phyloP scores from a whole-genome alignment of 2,888 invertebrate species.

The Mellilla xanthometata region DNA sequence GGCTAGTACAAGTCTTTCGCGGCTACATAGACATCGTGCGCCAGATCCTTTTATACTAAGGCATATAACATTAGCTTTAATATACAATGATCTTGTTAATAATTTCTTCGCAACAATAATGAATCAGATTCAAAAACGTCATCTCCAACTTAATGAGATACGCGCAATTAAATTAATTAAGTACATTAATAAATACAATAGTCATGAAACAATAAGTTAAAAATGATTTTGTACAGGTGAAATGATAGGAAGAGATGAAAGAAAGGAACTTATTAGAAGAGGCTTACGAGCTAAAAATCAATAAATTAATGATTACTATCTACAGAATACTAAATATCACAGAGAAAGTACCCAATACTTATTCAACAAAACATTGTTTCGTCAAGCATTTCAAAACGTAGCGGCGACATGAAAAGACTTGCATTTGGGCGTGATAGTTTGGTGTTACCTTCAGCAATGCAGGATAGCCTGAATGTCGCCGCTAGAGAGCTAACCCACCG shows the following conservation, averaged over 20 bases:
- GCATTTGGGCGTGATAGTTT: too few species aligned
- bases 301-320: constrained; percentile 75
- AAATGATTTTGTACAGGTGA: constrained; percentile 33
- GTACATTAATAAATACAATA: constrained; percentile 52
- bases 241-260: constrained; percentile 41
- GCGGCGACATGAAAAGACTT: constrained; percentile 18
- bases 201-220: constrained; percentile 46
- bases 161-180: constrained; percentile 37
- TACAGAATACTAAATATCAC: constrained; percentile 82
- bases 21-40: constrained; percentile 60
- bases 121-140: constrained; percentile 43
- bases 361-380: constrained; percentile 72
- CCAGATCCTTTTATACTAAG: constrained; percentile 58
- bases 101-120: constrained; percentile 45
- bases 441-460: too few species aligned
- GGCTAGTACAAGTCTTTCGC: constrained; percentile 76
- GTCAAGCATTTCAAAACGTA: constrained; percentile 63
- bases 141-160: constrained; percentile 36
- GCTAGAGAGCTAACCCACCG: constrained; percentile 45
- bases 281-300: constrained; percentile 62
- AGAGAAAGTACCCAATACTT: constrained; percentile 82
- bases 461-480: constrained; percentile 30
- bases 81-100: constrained; percentile 40
- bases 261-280: constrained; percentile 63
- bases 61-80: constrained; percentile 45